Evolutionary conservation across 2,797 vertebrate genomes (phyloP).

Genomic region (Oreortyx pictus): DNA sequence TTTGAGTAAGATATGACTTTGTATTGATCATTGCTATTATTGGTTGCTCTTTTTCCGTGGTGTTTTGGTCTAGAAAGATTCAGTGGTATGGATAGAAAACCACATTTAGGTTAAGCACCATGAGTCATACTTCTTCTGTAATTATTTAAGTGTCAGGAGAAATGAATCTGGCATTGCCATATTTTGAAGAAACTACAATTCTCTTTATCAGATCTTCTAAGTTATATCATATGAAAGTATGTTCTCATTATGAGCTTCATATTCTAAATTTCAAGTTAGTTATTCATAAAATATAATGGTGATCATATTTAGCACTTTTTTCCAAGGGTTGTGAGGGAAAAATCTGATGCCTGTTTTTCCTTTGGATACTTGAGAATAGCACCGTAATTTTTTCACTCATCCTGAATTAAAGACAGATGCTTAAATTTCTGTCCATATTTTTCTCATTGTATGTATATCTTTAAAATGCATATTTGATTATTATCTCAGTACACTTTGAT

Average conservation of each 20-base stretch:
- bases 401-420: slow-evolving; percentile 6
- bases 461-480: neutral
- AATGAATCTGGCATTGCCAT: neutral
- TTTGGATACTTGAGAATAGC: neutral
- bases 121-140: neutral
- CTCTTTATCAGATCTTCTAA: neutral
- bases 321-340: neutral
- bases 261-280: neutral
- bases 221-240: neutral
- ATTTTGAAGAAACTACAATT: neutral
- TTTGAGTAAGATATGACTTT: neutral
- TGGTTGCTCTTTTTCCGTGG: neutral
- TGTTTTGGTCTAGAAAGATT: neutral
- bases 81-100: neutral
- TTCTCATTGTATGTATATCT: neutral
- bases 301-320: neutral
- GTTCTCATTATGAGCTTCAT: neutral
- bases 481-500: neutral
- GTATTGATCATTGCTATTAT: neutral
- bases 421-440: neutral
- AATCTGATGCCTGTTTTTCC: neutral
- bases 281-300: neutral
- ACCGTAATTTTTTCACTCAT: neutral
- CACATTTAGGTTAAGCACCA: neutral
- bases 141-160: neutral